Percentiles rank a stretch among this genome's conserved stretches.
phyloP scores from a whole-genome alignment of 2,113 vertebrate genomes.

The Tragelaphus scriptus region DNA sequence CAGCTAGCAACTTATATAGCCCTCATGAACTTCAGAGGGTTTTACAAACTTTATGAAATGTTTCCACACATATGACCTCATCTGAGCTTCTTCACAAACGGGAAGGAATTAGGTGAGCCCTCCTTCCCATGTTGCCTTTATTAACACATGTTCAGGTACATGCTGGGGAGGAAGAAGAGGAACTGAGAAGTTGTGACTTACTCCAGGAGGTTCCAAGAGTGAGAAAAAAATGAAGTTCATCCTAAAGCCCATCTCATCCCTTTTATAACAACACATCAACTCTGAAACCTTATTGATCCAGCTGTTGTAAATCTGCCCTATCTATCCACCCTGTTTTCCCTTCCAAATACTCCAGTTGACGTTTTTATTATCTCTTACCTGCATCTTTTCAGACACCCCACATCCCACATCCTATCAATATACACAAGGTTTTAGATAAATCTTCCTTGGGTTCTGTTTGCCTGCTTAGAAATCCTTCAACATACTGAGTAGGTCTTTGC shows the following conservation, averaged over 20 bases:
- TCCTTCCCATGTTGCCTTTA: neutral
- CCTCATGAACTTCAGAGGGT: neutral
- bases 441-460: neutral
- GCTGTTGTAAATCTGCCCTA: neutral
- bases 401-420: neutral
- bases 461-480: neutral
- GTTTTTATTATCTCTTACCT: neutral
- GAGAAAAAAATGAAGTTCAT: neutral
- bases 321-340: fast-evolving
- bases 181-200: neutral
- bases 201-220: neutral
- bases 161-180: neutral
- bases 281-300: neutral
- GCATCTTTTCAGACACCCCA: neutral
- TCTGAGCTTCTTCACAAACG: neutral
- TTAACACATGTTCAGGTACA: fast-evolving
- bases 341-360: no score
- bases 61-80: neutral
- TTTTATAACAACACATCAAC: neutral
- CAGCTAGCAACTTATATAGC: neutral
- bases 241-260: neutral
- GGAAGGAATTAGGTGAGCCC: neutral
- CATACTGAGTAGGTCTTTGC: neutral
- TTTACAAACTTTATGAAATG: neutral
- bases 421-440: neutral